These are phyloP conservation scores for Drosophila cracens DNA, from an alignment of 2,888 invertebrate genomes.

Conservation along the genomic window DNA sequence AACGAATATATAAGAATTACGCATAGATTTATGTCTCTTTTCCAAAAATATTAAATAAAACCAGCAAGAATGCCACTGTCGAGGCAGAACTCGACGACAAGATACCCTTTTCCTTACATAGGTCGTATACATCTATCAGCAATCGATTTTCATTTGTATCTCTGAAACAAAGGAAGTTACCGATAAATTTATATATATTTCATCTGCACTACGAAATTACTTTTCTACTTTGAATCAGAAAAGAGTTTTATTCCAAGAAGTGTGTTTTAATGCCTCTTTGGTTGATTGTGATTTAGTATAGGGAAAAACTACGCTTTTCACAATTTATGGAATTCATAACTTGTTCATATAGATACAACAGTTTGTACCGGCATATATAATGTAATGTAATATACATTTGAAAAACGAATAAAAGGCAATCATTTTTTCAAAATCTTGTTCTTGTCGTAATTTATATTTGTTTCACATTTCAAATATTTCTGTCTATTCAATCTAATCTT, in stretches of 20 bases:
- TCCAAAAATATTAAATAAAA: not conserved
- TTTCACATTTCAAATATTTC: not conserved
- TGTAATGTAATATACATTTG: not conserved
- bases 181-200: not conserved
- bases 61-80: not conserved
- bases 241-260: not conserved
- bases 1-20: conserved; percentile 31
- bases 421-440: not conserved
- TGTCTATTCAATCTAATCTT: not conserved
- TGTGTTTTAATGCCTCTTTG: not conserved
- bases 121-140: not conserved
- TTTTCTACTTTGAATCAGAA: not conserved
- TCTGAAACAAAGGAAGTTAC: not conserved
- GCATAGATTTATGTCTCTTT: not conserved
- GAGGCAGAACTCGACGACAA: not conserved
- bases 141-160: not conserved
- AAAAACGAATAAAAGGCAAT: not conserved
- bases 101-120: not conserved
- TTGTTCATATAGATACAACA: not conserved
- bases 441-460: not conserved
- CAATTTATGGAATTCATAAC: not conserved
- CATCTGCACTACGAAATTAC: not conserved
- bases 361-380: not conserved
- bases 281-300: not conserved
- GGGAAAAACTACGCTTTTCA: not conserved